Evolutionary conservation across 2,113 vertebrate genomes (phyloP), one percentile per base, ranked within the genome.

Genomic region (Osmerus mordax): DNA sequence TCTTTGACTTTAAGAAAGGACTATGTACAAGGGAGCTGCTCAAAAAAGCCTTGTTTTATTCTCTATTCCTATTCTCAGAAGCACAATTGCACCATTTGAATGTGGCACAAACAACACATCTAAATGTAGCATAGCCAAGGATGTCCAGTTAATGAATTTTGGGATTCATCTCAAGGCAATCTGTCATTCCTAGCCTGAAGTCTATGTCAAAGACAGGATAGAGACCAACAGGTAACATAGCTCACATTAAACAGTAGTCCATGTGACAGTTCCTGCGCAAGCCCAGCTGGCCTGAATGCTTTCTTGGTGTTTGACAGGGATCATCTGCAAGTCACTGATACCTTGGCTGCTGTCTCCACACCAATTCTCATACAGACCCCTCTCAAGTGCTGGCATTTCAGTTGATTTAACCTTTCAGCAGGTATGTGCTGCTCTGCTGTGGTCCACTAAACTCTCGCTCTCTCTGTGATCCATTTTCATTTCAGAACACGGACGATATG

Each of bases 381-480:
- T 67, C 66, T 64, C 5, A 23, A 23, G 32, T 54, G 15, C 28
- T 47, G 61, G 28, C 65, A 62, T 76, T 79, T 62, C 67, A 28
- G 67, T 36, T 18, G 23, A 64, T 51, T 70, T 53, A 56, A 66
- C 68, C 69, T 77, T 67, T 69, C 32, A 13, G 16, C 51, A 47
- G 21, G 6, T 15, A 11, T 67, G 65, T 21, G 51, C 36, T n/a
- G 14, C 28, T 68, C 47, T 14, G 41, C 32, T 36, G 14, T n/a
- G 14, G 69, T 59, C 28, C 25, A 18, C 12, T 21, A 18, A 51
- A 51, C 53, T 28, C 55, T 54, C 29, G 8, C 51, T 14, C 25
- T 29, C 70, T 65, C 55, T 77, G 7, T 8, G 12, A 65, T 74
- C 59, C 67, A 15, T 69, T 77, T 25, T 67, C 29, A 77, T 70